A percentile compares a stretch with the other conserved stretches of the same genome.
These are phyloP conservation scores for Dusona sp. DNA, from an alignment of 2,888 invertebrate species.

Conservation along the genomic window DNA sequence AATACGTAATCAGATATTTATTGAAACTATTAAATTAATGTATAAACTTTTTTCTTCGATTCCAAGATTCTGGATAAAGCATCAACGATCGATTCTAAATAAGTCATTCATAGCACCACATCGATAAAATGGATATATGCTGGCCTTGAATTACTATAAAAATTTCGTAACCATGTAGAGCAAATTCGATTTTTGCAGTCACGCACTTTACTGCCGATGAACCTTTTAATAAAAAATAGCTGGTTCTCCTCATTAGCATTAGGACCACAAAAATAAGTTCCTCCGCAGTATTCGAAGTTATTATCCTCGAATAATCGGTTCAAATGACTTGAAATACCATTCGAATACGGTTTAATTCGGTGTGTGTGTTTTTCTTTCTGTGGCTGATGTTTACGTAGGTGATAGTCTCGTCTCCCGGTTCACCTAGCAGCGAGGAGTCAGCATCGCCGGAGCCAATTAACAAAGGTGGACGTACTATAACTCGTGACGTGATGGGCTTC, in stretches of 20 bases:
- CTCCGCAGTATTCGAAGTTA: neutral
- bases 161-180: neutral
- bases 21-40: no score
- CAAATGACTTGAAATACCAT: neutral
- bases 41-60: neutral
- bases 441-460: constrained; percentile 92
- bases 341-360: neutral
- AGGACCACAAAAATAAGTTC: neutral
- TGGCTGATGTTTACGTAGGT: constrained; percentile 82
- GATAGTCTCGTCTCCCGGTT: constrained; percentile 92
- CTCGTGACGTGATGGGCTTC: constrained; percentile 72
- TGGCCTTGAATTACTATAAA: neutral
- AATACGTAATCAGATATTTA: no score
- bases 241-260: neutral
- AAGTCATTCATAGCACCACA: neutral
- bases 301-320: neutral
- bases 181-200: neutral
- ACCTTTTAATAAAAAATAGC: neutral
- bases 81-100: neutral
- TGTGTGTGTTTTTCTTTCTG: neutral
- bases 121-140: neutral
- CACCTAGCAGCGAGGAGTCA: constrained; percentile 94
- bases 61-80: neutral
- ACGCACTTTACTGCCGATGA: neutral
- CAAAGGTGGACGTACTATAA: constrained; percentile 85